Evolutionary conservation across 2,888 invertebrate genomes (phyloP).

Genomic region (Sarcophaga rosellei): DNA sequence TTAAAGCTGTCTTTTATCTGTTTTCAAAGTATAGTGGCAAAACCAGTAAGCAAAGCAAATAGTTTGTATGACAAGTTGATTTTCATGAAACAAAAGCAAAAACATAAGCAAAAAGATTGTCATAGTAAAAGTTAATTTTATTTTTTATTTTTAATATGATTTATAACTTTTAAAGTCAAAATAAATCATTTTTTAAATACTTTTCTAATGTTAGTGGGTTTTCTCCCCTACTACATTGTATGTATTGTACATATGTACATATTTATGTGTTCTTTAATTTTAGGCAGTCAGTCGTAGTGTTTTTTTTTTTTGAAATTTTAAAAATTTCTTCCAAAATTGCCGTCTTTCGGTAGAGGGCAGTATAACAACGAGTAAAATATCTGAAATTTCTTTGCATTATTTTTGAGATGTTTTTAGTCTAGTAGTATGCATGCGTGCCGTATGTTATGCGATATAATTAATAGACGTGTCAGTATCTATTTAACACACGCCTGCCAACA

Average conservation of each 20-base stretch:
- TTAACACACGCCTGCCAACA: slow-evolving; percentile 40
- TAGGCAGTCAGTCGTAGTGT: neutral
- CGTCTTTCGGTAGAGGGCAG: neutral
- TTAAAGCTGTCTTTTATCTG: too few species aligned
- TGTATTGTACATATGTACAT: too few species aligned
- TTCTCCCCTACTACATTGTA: neutral
- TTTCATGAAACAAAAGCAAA: too few species aligned
- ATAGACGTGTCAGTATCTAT: slow-evolving; percentile 56
- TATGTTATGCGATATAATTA: slow-evolving; percentile 42
- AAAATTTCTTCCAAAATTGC: neutral
- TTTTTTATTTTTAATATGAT: neutral
- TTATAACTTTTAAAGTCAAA: neutral
- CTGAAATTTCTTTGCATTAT: too few species aligned
- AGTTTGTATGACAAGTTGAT: neutral
- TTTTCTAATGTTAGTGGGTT: neutral
- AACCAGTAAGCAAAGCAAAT: too few species aligned
- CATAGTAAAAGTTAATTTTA: neutral
- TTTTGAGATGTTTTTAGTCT: neutral
- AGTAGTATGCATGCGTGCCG: neutral
- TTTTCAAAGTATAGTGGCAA: too few species aligned
- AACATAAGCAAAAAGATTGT: neutral
- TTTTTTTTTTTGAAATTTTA: neutral
- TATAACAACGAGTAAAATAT: too few species aligned
- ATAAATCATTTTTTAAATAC: slow-evolving; percentile 29
- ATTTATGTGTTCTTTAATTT: too few species aligned